A percentile compares a stretch with the other conserved stretches of the same genome.
Conservation (phyloP, 92 coral and sea anemone genomes). For the Plumapathes pennacea region DNA sequence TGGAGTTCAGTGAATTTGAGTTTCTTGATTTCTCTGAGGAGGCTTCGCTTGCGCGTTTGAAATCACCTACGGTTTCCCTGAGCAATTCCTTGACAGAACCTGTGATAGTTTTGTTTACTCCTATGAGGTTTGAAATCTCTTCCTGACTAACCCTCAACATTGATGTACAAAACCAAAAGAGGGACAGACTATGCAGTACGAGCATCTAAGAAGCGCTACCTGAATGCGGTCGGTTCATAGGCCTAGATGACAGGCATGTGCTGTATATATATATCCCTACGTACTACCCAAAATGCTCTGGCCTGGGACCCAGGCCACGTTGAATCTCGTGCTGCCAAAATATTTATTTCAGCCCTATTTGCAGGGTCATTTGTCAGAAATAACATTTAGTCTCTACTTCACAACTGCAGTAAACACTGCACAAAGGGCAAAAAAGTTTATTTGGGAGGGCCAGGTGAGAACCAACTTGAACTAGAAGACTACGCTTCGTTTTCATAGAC, state of each 20-base stretch:
- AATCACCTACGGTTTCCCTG: conserved; percentile 1
- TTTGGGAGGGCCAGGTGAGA: too few relatives aligned
- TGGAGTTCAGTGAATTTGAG: conserved; percentile 11
- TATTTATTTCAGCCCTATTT: neutral
- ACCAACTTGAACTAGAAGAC: too few relatives aligned
- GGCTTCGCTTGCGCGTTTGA: neutral
- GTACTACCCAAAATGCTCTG: neutral
- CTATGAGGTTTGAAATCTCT: conserved; percentile 4
- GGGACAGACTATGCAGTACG: too few relatives aligned
- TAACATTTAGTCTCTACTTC: too few relatives aligned
- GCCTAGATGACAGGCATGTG: neutral
- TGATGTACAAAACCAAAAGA: too few relatives aligned
- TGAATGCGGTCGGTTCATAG: neutral
- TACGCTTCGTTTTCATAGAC: too few relatives aligned
- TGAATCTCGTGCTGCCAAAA: neutral
- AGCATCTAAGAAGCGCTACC: too few relatives aligned
- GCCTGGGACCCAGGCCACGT: conserved; percentile 1
- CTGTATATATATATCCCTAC: neutral
- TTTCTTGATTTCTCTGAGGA: conserved; percentile 7
- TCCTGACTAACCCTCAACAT: neutral
- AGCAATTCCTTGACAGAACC: conserved; percentile 8
- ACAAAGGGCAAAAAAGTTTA: too few relatives aligned
- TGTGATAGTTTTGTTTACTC: conserved; percentile 11
- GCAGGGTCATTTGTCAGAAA: conserved; percentile 13
- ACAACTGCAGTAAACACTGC: too few relatives aligned